Evolutionary conservation across 2,797 vertebrate genomes (phyloP), one percentile per base, ranked within the genome.

Genomic region (Melanotaenia pygmaea): DNA sequence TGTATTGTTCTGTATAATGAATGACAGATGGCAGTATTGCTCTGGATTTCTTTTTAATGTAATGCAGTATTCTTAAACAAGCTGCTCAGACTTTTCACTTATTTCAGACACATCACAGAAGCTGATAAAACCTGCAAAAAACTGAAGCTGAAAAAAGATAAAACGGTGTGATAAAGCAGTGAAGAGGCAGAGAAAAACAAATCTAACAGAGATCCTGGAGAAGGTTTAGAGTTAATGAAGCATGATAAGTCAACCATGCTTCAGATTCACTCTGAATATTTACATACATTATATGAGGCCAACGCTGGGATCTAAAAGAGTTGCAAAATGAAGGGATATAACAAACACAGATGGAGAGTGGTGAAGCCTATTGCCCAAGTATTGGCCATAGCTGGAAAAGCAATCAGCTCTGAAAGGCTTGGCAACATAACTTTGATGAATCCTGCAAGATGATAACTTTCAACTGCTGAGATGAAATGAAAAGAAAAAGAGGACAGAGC

Each of bases 11-110:
- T 63, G 34, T 47, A n/a, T 1, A 50, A 38, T 20, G 72, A 40
- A 69, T 54, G 57, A 77, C 72, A 77, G 80, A 72, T 83, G 72
- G 72, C 67, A 61, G 66, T n/a, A 50, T 37, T 59, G 63, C 65
- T 35, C 57, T 6, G 26, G 14, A 59, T 67, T 84, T 67, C n/a
- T 60, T 64, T 40, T 64, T n/a, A 57, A 0, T 22, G 30, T 50
- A 53, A 75, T 24, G 24, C 14, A 43, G 28, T 18, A 22, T 28
- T 30, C 24, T 57, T 60, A 11, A 74, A 50, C 4, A 61, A 61
- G 64, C 47, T 75, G 57, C 66, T 72, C 13, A 57, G 35, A 32
- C 18, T 3, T 14, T 67, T 62, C 6, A 43, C 14, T 54, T 50
- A 47, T 43, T 72, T 64, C 35, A 61, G 56, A n/a, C 61, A 28